Evolutionary conservation across 2,888 invertebrate genomes (phyloP).

Genomic region (Apamea sordens): DNA sequence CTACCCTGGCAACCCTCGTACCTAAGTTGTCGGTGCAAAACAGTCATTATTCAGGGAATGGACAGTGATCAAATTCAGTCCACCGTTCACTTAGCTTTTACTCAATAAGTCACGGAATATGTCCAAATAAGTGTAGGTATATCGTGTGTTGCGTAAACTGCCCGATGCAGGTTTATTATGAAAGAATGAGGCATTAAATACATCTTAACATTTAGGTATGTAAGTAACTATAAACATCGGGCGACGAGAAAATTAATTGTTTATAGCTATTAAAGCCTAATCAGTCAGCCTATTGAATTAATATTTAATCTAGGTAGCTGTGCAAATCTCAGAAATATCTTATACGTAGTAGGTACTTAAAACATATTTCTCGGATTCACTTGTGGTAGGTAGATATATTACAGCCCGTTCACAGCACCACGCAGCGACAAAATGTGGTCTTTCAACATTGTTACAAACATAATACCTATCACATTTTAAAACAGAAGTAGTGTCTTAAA

Average conservation of each 20-base stretch:
- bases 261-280: neutral
- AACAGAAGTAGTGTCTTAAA: neutral
- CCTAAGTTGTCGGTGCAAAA: neutral
- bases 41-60: neutral
- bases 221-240: slow-evolving; percentile 11
- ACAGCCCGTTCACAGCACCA: too few species aligned
- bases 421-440: too few species aligned
- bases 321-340: too few species aligned
- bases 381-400: neutral
- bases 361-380: slow-evolving; percentile 1
- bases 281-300: neutral
- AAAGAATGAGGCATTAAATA: slow-evolving; percentile 27
- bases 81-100: slow-evolving; percentile 36
- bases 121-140: slow-evolving; percentile 27
- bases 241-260: neutral
- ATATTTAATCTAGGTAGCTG: neutral
- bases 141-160: slow-evolving; percentile 22
- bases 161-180: slow-evolving; percentile 16
- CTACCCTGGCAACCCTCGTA: too few species aligned
- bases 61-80: neutral
- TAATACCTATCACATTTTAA: too few species aligned
- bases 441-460: too few species aligned
- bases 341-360: neutral
- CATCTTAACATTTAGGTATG: neutral
- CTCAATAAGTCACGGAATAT: slow-evolving; percentile 31